Evolutionary conservation across 1,140 invertebrate genomes (phyloP).

Genomic region (Diuraphis noxia): DNA sequence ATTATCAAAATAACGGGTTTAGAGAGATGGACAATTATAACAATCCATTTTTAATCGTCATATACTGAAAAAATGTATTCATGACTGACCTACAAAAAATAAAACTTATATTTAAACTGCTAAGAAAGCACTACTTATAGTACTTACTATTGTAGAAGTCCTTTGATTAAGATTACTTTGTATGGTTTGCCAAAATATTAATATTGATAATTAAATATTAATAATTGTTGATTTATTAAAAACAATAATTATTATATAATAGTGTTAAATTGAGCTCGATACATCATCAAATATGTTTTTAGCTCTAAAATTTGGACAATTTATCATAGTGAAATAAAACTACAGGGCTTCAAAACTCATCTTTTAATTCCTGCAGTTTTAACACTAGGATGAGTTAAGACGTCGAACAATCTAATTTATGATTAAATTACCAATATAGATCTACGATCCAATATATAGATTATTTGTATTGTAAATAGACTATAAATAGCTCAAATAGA

Average conservation of each 20-base stretch:
- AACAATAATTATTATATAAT: neutral
- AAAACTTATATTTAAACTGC: neutral
- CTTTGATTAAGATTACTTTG: neutral
- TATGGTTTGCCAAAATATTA: slow-evolving; percentile 1
- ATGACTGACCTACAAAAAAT: neutral
- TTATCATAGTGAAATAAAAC: neutral
- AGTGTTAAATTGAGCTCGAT: neutral
- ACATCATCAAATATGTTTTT: neutral
- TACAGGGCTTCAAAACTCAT: neutral
- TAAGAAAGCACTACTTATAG: too few relatives aligned
- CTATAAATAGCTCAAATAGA: too few relatives aligned
- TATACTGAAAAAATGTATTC: neutral
- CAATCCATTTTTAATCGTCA: neutral
- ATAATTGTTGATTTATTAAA: neutral
- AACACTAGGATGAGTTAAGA: neutral
- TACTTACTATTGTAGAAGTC: neutral
- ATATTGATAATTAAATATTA: neutral
- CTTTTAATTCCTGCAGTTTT: neutral
- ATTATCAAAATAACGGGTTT: neutral
- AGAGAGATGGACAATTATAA: neutral
- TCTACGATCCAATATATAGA: neutral
- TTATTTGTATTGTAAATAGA: too few relatives aligned
- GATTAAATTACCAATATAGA: neutral
- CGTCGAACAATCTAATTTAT: neutral
- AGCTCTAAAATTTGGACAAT: neutral